Base-by-base conservation (phyloP, 1,140 invertebrate genomes). In the Cotesia vestalis region DNA sequence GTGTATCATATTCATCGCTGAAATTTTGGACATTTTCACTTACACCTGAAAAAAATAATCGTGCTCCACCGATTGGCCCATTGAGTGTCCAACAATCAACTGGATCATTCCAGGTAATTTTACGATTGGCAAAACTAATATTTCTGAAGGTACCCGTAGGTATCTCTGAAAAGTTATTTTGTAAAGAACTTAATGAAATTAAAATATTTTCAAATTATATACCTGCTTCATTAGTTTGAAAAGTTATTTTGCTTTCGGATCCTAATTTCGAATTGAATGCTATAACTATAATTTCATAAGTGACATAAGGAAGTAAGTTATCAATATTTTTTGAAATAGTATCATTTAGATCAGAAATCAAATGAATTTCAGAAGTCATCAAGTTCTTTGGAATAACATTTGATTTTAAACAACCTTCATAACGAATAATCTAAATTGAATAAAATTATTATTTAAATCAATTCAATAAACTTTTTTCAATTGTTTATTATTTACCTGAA, bases 51-150 rank as follows among this genome's bases (percentile, higher is more conserved):
- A 80, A 46, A 14, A 71, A 35, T 6, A 79, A 55, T 69, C 6
- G 75, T 0, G 73, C 17, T 2, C 17, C 61, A 2, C 2, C 3
- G 3, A 79, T 51, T 11, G 36, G 4, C 0, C 78, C 78, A 4
- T 72, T 67, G 40, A 77, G 78, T 2, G 62, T 74, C 0, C 55
- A 46, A 46, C 79, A 80, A 71, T 79, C 57, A 1, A 20, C 51
- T 35, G 55, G 62, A 12, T 66, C 20, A 0, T 40, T n/a, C 79
- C 78, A 80, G 12, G 9, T 60, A 4, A 79, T 55, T n/a, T 5
- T 57, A 14, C 67, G 46, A 5, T 46, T 3, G 4, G 74, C 4
- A 2, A 71, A 11, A 40, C 8, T 64, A 1, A 79, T 27, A 34
- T 76, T 57, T 1, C 17, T 57, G 17, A 73, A 75, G 0, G 34